phyloP scores from a whole-genome alignment of 2,797 vertebrate species.

The Limnodromus scolopaceus region DNA sequence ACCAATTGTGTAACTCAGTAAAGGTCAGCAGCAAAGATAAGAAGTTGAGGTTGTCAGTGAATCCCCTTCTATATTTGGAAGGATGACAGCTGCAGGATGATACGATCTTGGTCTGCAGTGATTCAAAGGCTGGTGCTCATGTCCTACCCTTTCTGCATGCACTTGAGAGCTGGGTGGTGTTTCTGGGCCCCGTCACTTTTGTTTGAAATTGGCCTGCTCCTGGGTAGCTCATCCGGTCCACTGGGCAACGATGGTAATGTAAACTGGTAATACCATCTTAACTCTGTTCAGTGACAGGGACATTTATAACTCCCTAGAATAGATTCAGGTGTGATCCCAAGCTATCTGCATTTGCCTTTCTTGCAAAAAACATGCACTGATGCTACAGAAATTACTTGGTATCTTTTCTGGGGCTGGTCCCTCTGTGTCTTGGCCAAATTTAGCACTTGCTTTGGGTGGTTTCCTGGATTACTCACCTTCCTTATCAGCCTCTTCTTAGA shows the following conservation, averaged over 20 bases:
- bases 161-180: background rate
- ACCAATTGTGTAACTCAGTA: conserved; percentile 30
- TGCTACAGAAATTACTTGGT: background rate
- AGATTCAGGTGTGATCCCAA: background rate
- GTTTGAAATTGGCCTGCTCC: background rate
- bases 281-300: background rate
- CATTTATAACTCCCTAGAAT: background rate
- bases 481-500: background rate
- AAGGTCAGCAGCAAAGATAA: conserved; percentile 62
- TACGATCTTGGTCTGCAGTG: background rate
- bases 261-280: background rate
- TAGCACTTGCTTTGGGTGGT: background rate
- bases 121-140: background rate
- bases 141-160: background rate
- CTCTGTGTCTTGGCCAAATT: background rate
- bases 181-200: background rate
- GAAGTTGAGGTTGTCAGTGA: conserved; percentile 49
- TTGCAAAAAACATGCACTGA: background rate
- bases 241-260: background rate
- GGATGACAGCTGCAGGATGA: background rate
- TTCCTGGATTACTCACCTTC: background rate
- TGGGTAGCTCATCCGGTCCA: background rate
- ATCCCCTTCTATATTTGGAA: conserved; percentile 59
- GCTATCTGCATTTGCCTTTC: background rate
- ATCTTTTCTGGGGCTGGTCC: background rate